Conservation (phyloP, 2,797 vertebrate genomes). For the Hephaestus fuliginosus region DNA sequence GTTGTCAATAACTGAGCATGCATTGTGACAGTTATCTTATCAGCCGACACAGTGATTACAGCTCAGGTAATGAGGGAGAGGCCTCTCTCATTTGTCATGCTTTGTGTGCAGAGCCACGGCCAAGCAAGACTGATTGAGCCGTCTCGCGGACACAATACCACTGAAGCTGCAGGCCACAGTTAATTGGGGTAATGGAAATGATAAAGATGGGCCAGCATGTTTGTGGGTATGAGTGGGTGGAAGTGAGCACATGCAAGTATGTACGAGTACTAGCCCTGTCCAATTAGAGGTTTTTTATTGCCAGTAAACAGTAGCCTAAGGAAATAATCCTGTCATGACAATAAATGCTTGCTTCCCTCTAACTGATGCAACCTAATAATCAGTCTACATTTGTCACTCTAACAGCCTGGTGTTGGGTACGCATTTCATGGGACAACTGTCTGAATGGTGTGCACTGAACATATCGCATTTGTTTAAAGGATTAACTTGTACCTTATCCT, state of each 20-base stretch:
- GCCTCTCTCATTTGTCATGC: conserved; percentile 72
- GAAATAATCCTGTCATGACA: conserved; percentile 1
- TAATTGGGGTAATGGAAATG: conserved; percentile 56
- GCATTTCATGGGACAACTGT: not conserved
- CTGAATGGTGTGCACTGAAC: not conserved
- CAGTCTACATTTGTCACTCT: not conserved
- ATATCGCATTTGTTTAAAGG: too few relatives aligned
- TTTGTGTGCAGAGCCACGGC: conserved; percentile 60
- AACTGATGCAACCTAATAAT: not conserved
- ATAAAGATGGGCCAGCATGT: conserved; percentile 43
- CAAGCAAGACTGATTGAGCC: conserved; percentile 63
- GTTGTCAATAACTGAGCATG: conserved; percentile 66
- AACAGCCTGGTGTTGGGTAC: not conserved
- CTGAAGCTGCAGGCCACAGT: conserved; percentile 49
- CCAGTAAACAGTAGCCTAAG: conserved; percentile 3
- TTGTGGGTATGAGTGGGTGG: conserved; percentile 28
- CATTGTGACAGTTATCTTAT: conserved; percentile 71
- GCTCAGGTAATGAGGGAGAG: conserved; percentile 75
- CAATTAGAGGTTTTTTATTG: conserved; percentile 15
- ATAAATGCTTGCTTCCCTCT: not conserved
- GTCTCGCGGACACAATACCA: conserved; percentile 45
- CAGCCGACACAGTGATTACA: conserved; percentile 73
- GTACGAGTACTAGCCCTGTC: conserved; percentile 3
- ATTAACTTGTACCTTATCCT: not conserved
- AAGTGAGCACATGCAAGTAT: conserved; percentile 24